A percentile compares a stretch with the other conserved stretches of the same genome.
phyloP scores from a whole-genome alignment of 2,888 invertebrate genomes.

The Mactromeris polynyma region DNA sequence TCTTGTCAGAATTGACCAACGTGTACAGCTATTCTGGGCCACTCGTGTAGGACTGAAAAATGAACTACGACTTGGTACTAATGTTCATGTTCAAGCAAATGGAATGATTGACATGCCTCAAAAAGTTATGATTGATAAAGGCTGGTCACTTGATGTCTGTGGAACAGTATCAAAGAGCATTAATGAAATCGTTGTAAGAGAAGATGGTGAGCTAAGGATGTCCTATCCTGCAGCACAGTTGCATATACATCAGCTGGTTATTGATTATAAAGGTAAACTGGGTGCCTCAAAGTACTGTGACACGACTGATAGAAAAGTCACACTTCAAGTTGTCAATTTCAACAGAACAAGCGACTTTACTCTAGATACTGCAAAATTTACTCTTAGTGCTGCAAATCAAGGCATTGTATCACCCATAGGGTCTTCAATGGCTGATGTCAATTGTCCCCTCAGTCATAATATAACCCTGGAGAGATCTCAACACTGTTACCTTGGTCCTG shows the following conservation, averaged over 20 bases:
- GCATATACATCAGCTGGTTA: conserved; percentile 51
- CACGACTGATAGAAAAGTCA: conserved; percentile 38
- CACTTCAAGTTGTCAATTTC: conserved; percentile 46
- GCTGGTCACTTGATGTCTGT: conserved; percentile 71
- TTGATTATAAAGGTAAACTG: conserved; percentile 70
- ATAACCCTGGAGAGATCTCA: conserved; percentile 68
- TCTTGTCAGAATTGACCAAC: conserved; percentile 57
- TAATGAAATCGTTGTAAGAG: conserved; percentile 61
- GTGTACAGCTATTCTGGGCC: conserved; percentile 62
- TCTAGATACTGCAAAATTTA: conserved; percentile 51
- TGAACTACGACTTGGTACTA: conserved; percentile 51
- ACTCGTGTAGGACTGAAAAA: conserved; percentile 41
- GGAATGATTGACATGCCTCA: conserved; percentile 73
- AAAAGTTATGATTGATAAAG: conserved; percentile 67
- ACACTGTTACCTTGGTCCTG: conserved; percentile 66
- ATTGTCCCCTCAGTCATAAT: conserved; percentile 51
- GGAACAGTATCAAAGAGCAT: conserved; percentile 69
- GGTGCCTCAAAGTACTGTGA: conserved; percentile 57
- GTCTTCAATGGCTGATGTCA: conserved; percentile 16
- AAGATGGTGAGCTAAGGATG: conserved; percentile 63
- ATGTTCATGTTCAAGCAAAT: conserved; percentile 64
- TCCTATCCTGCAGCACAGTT: conserved; percentile 67
- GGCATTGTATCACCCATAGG: conserved; percentile 40
- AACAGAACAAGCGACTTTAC: conserved; percentile 61
- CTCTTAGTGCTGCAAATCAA: conserved; percentile 11